Conservation (phyloP, 1,140 invertebrate species). For the Tetragnatha versicolor region DNA sequence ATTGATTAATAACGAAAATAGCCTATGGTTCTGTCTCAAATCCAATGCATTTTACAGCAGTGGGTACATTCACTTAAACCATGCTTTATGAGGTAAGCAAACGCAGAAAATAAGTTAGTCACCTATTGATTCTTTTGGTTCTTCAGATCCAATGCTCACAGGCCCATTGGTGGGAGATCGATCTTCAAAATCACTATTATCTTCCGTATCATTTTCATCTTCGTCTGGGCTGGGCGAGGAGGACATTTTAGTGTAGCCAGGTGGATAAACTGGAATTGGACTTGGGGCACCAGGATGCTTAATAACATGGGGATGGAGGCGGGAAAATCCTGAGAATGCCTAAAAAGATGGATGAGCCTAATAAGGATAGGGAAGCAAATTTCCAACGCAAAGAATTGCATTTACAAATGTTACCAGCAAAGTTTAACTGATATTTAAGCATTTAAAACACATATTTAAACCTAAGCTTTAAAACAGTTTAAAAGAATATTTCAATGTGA, state of each 20-base stretch:
- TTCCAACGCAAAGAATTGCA: no score
- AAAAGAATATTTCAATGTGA: no score
- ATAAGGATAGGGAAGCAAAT: no score
- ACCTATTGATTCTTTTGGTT: constrained; percentile 35
- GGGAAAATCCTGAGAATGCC: constrained; percentile 65
- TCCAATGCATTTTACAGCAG: no score
- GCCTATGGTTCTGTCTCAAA: no score
- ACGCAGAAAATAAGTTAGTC: neutral
- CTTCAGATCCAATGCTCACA: constrained; percentile 22
- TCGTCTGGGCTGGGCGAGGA: constrained; percentile 43
- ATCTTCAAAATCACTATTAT: constrained; percentile 41
- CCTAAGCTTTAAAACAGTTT: no score
- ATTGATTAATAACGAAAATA: no score
- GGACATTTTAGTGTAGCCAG: constrained; percentile 43
- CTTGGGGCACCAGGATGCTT: constrained; percentile 61
- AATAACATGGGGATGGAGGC: constrained; percentile 64
- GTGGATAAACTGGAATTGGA: constrained; percentile 56
- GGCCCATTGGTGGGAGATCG: constrained; percentile 44
- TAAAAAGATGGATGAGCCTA: constrained; percentile 14
- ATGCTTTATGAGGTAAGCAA: no score
- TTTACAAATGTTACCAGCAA: no score
- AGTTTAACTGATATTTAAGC: no score
- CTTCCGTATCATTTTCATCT: constrained; percentile 47
- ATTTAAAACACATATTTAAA: no score
- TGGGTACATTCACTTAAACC: no score